Percentiles rank a stretch among this genome's conserved stretches.
Conservation (phyloP, 2,888 invertebrate species). For the Callinectes sapidus region DNA sequence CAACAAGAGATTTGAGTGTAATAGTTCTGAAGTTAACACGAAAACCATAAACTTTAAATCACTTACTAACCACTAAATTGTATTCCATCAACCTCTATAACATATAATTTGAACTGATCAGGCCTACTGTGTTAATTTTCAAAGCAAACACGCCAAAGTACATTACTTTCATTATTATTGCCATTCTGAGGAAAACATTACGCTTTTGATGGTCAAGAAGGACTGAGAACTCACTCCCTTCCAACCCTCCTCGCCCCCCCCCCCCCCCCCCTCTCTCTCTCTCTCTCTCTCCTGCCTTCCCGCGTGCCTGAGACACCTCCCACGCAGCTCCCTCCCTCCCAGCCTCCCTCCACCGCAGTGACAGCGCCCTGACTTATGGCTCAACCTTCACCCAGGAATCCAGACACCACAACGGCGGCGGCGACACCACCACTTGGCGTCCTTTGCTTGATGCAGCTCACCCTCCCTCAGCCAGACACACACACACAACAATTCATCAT, state of each 20-base stretch:
- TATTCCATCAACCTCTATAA: too few species aligned
- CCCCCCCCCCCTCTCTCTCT: too few species aligned
- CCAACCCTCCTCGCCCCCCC: too few species aligned
- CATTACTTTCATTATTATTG: too few species aligned
- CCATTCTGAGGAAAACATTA: background rate
- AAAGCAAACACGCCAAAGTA: too few species aligned
- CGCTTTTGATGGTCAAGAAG: background rate
- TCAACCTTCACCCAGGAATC: background rate
- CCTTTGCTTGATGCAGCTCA: background rate
- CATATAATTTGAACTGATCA: too few species aligned
- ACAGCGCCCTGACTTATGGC: background rate
- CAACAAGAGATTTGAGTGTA: background rate
- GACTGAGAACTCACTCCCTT: background rate
- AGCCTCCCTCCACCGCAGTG: background rate
- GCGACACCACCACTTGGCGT: background rate
- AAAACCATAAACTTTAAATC: too few species aligned
- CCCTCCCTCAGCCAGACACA: too few species aligned
- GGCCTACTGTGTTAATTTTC: too few species aligned
- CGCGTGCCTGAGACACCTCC: background rate
- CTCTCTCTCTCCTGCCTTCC: background rate
- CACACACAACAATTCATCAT: background rate
- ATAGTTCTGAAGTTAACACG: too few species aligned
- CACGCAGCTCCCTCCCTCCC: background rate
- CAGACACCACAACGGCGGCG: background rate
- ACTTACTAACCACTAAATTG: too few species aligned